Conservation (phyloP, 1,140 invertebrate genomes). For the Samia ricini region DNA sequence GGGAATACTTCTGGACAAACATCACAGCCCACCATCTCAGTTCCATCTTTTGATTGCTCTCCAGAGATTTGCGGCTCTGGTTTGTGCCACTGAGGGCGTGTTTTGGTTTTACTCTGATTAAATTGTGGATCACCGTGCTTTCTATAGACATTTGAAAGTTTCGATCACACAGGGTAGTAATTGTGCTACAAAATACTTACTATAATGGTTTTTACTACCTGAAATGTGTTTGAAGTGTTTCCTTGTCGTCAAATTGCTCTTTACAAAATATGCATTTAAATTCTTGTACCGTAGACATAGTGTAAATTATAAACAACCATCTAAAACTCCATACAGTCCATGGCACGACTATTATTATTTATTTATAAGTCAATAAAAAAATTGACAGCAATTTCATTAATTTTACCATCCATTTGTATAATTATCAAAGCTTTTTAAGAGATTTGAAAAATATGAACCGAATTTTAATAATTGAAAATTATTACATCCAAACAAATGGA, state of each 20-base stretch:
- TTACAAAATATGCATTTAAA: slow-evolving; percentile 69
- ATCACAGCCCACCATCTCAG: slow-evolving; percentile 77
- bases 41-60: slow-evolving; percentile 42
- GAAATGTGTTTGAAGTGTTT: slow-evolving; percentile 68
- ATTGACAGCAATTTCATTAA: not conserved
- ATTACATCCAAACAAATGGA: slow-evolving; percentile 27
- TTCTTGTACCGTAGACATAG: slow-evolving; percentile 47
- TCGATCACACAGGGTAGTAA: slow-evolving; percentile 3
- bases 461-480: not conserved
- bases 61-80: slow-evolving; percentile 25
- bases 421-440: not conserved
- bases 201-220: slow-evolving; percentile 36
- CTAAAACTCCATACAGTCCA: not conserved
- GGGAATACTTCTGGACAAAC: slow-evolving; percentile 80
- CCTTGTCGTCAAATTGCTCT: slow-evolving; percentile 59
- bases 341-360: not conserved
- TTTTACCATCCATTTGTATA: not conserved
- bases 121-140: slow-evolving; percentile 67
- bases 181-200: not conserved
- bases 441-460: not conserved
- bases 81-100: slow-evolving; percentile 26
- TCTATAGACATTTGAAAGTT: slow-evolving; percentile 36
- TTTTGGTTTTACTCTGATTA: slow-evolving; percentile 41
- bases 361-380: not conserved
- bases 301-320: slow-evolving; percentile 9